These are phyloP conservation scores for Morelia viridis DNA, from an alignment of 2,797 vertebrate species.

Conservation along the genomic window DNA sequence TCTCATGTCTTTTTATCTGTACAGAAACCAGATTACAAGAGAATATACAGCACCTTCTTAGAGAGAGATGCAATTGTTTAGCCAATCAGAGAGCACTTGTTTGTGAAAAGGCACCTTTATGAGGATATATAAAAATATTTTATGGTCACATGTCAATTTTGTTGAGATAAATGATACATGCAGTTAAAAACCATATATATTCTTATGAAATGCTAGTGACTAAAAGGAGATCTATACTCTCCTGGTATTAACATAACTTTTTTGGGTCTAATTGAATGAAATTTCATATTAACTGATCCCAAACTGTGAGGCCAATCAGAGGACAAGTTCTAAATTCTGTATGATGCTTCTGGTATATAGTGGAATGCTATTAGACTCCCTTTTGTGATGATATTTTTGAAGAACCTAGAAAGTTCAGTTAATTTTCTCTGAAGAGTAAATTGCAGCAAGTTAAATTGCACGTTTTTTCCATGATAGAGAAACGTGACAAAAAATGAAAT, in stretches of 20 bases:
- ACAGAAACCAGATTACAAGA: not conserved
- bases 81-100: not conserved
- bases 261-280: not conserved
- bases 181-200: not conserved
- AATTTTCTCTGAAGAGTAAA: not conserved
- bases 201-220: not conserved
- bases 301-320: not conserved
- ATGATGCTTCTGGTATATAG: not conserved
- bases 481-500: not conserved
- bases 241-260: not conserved
- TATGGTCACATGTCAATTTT: not conserved
- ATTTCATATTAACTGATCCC: not conserved
- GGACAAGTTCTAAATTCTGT: not conserved
- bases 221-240: not conserved
- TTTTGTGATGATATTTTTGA: not conserved
- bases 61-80: not conserved
- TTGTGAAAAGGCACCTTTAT: not conserved
- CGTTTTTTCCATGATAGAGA: not conserved
- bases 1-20: not conserved
- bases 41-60: not conserved
- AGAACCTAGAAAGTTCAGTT: not conserved
- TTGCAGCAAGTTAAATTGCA: not conserved
- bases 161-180: not conserved
- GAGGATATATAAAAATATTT: not conserved
- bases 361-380: not conserved